A percentile compares a stretch with the other conserved stretches of the same genome.
phyloP scores from a whole-genome alignment of 2,797 vertebrate genomes.

The Myotis planiceps region DNA sequence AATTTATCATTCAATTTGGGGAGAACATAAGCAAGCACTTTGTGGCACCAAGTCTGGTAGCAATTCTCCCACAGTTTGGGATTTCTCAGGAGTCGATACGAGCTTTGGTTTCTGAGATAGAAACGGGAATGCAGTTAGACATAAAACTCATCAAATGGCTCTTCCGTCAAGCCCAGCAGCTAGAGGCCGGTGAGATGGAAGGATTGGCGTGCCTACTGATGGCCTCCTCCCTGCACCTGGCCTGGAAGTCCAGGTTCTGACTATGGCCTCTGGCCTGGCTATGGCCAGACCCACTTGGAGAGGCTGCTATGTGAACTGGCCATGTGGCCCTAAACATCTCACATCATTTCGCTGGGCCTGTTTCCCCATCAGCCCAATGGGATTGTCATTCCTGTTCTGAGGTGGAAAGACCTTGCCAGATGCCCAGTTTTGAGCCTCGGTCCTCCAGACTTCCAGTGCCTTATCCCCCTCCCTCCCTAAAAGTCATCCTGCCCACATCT shows the following conservation, averaged over 20 bases:
- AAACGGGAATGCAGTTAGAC: neutral
- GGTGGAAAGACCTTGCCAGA: neutral
- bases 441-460: neutral
- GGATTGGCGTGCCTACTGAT: neutral
- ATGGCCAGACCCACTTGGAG: no score
- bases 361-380: neutral
- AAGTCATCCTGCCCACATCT: neutral
- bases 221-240: no score
- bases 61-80: neutral
- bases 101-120: neutral
- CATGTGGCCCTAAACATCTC: neutral
- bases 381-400: neutral
- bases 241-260: neutral
- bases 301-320: neutral
- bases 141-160: neutral
- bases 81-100: neutral
- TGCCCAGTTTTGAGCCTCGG: neutral
- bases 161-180: neutral
- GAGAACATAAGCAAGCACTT: neutral
- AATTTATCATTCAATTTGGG: neutral
- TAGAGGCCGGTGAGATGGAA: neutral
- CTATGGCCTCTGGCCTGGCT: no score
- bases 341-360: neutral
- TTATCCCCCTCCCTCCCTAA: neutral
- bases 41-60: neutral